Evolutionary conservation across 2,113 vertebrate genomes (phyloP).

Genomic region (Apteryx mantelli): DNA sequence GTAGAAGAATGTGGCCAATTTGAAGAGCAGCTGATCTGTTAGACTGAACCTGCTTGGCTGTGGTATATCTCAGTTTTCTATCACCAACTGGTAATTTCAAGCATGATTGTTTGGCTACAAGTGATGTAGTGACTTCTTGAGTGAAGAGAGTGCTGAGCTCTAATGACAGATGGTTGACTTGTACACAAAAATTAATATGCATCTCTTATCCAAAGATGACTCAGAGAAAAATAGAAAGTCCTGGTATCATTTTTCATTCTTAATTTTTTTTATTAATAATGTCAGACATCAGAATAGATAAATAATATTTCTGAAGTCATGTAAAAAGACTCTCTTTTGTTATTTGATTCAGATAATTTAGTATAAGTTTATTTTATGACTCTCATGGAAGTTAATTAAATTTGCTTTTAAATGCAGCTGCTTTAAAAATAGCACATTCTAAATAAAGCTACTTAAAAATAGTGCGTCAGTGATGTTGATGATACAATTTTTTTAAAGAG

Average conservation of each 20-base stretch:
- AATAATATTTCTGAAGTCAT: background rate
- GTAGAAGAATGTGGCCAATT: background rate
- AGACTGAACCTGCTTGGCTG: background rate
- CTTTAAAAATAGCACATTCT: conserved; percentile 15
- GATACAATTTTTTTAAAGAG: conserved; percentile 7
- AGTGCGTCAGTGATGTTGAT: background rate
- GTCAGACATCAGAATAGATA: background rate
- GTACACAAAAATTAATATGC: background rate
- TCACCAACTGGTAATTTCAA: conserved; percentile 19
- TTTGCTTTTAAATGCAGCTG: conserved; percentile 12
- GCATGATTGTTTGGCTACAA: background rate
- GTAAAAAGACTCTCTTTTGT: background rate
- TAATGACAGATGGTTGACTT: conserved; percentile 3
- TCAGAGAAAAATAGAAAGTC: background rate
- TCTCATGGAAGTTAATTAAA: background rate
- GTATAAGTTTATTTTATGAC: background rate
- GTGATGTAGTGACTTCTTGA: background rate
- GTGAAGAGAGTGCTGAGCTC: background rate
- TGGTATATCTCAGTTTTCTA: background rate
- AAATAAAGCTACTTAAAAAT: conserved; percentile 47
- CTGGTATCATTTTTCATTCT: background rate
- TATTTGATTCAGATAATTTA: background rate
- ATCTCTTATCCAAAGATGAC: background rate
- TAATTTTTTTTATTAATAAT: background rate
- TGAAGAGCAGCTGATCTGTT: background rate